Base-by-base conservation (phyloP, 2,888 invertebrate genomes). In the Dastarcus helophoroides region DNA sequence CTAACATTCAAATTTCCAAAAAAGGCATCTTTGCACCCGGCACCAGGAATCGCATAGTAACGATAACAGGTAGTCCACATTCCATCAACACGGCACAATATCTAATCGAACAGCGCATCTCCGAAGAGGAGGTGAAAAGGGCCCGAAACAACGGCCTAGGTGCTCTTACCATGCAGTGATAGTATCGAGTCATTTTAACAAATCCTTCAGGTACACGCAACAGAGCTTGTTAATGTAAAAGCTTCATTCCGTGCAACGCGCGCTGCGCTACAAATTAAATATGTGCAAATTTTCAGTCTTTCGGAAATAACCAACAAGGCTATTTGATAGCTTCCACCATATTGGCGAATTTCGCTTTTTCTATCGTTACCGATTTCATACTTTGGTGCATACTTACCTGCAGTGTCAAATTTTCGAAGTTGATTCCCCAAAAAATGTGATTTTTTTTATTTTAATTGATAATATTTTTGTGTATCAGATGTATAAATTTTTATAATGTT, bases 1-100 rank as follows among this genome's bases (percentile, higher is more conserved):
- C 94, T 65, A 91, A 85, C 71, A 91, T 95, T 67, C 93, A 94
- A 72, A 94, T 95, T 69, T 91, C 91, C 50, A 94, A 94, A 76
- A 94, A 94, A 71, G 93, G 93, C 63, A 88, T 86, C 58, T 94
- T 89, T 72, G 88, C 90, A 55, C 93, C 94, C 46, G 93, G 93
- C 65, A 94, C 93, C 48, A 81, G 91, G 64, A 93, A 94, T 73
- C 83, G 94, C 60, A 88, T 93, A 67, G 94, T 94, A 48, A 90
- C 93, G 64, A 91, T 94, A 67, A 81, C 84, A 55, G 94, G 94
- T 65, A 76, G 79, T 56, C 76, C 79, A 56, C 78, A 76, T 64
- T 82, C 88, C 67, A 90, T 94, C 67, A 73, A 74, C 63, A 83
- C 81, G 64, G 94, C 94, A 63, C 85, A 89, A 64, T 88, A 79